Base-by-base conservation (phyloP, 1,140 invertebrate species). In the Drosophila prosaltans region DNA sequence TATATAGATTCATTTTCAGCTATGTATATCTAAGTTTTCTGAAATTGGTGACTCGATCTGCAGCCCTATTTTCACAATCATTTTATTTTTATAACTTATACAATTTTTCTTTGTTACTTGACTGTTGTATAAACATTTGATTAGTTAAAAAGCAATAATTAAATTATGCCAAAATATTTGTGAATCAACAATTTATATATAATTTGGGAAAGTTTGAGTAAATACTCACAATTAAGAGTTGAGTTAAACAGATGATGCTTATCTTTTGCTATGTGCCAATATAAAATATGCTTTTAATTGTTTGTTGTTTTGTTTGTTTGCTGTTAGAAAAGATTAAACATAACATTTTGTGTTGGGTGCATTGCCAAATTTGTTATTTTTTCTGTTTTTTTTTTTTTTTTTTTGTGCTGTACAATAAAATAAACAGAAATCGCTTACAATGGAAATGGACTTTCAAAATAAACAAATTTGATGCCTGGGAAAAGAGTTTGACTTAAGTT, bases 211-310 rank as follows among this genome's bases (percentile, higher is more conserved):
- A 51, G 45, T 51, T 51, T 51, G 7, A 26, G 45, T 8, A 51
- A 51, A 51, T 51, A 28, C 26, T 26, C 57, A 74, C 81, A 77
- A 77, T 78, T 71, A 41, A 36, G 41, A n/a, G 65, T 28, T 45
- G 66, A 45, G 11, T 48, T 39, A 1, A 78, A 28, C 16, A 73
- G 60, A 51, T 57, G 59, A 72, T 81, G 67, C 28, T 43, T 58
- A 73, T 70, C 61, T n/a, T 9, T 30, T 1, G 65, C 64, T 57
- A 74, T 78, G 74, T 78, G 59, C 71, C 78, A 85, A 84, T 81
- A 85, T 74, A 63, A 85, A 78, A 85, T 72, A 74, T 41, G 36
- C 28, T 51, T 86, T 79, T 86, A 86, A 85, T 85, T 86, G 75
- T 72, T 45, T 32, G 45, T 54, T 10, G 45, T 68, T 61, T 58